phyloP scores from a whole-genome alignment of 2,797 vertebrate species.

The Lithobates pipiens region DNA sequence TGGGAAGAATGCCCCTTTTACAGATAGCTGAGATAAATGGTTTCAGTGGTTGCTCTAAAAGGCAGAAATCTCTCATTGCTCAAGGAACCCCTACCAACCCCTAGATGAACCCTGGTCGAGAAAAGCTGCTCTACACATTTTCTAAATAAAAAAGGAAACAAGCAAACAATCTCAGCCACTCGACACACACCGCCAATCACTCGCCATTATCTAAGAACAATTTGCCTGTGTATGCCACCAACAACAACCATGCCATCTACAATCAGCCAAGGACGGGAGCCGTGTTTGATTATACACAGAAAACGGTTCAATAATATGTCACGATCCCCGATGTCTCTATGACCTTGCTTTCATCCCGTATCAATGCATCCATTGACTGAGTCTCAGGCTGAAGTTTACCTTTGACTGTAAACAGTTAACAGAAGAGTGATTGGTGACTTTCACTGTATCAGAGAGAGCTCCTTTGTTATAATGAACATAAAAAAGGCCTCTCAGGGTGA shows the following conservation, averaged over 20 bases:
- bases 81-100: too few relatives aligned
- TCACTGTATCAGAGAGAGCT: slow-evolving; percentile 29
- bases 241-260: not conserved
- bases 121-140: not conserved
- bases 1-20: too few relatives aligned
- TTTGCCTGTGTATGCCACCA: not conserved
- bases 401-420: slow-evolving; percentile 36
- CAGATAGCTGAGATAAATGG: too few relatives aligned
- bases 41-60: too few relatives aligned
- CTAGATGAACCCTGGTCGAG: too few relatives aligned
- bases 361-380: not conserved
- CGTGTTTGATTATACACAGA: not conserved
- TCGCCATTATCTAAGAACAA: not conserved
- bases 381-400: not conserved
- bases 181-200: not conserved
- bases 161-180: too few relatives aligned
- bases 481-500: slow-evolving; percentile 39
- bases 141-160: not conserved
- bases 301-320: too few relatives aligned
- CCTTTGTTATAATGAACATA: slow-evolving; percentile 51
- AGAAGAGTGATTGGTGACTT: slow-evolving; percentile 22
- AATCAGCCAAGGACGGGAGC: not conserved
- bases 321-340: not conserved
- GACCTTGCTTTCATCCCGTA: not conserved
- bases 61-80: too few relatives aligned